Evolutionary conservation across 2,888 invertebrate genomes (phyloP).

Genomic region (Tethea ocularis): DNA sequence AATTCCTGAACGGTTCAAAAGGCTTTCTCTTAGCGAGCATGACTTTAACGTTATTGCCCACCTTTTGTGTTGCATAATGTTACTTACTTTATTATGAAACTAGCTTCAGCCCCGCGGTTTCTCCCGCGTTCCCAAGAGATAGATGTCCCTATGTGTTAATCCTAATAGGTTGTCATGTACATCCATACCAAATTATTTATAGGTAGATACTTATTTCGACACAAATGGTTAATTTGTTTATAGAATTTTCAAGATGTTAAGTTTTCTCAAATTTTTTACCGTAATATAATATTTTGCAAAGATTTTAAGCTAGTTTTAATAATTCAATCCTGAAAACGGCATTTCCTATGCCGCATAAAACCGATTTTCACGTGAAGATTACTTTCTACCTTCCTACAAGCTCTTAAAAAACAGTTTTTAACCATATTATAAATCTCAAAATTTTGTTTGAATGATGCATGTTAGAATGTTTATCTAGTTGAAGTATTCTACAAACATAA

Average conservation of each 20-base stretch:
- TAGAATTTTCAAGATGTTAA: no score
- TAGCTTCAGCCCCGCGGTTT: no score
- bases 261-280: no score
- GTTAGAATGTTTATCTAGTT: background rate
- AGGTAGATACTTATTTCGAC: no score
- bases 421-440: background rate
- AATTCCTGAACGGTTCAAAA: conserved; percentile 1
- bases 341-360: background rate
- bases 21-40: background rate
- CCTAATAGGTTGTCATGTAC: no score
- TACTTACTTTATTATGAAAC: background rate
- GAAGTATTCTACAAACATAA: background rate
- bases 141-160: no score
- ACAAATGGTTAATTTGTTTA: no score
- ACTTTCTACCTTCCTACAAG: background rate
- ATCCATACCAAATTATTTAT: no score
- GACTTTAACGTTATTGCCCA: background rate
- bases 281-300: no score
- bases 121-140: no score
- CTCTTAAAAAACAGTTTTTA: background rate
- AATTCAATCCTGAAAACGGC: background rate
- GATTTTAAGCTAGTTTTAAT: no score
- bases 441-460: background rate
- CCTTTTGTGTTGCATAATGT: background rate
- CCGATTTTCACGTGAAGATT: background rate